Evolutionary conservation across 2,888 invertebrate genomes (phyloP).

Genomic region (Atrina japonica): DNA sequence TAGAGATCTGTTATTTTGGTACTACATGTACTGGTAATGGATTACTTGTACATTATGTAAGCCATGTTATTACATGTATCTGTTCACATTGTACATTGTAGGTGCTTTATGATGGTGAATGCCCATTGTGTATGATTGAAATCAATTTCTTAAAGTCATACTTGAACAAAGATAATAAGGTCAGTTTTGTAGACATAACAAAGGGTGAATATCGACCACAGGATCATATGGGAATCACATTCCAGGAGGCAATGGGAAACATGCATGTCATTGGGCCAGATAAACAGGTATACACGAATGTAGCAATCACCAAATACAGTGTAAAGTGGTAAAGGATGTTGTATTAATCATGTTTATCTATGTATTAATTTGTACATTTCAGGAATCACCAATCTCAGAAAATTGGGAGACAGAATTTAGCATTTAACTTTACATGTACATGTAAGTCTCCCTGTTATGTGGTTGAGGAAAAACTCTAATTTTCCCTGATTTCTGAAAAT

Average conservation of each 20-base stretch:
- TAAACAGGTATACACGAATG: conserved; percentile 51
- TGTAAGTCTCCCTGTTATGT: no score
- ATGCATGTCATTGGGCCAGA: conserved; percentile 52
- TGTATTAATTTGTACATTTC: no score
- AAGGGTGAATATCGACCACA: conserved; percentile 41
- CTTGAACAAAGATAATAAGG: conserved; percentile 24
- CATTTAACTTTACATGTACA: background rate
- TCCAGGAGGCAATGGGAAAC: conserved; percentile 53
- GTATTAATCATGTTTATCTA: no score
- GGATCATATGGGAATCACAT: conserved; percentile 44
- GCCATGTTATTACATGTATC: no score
- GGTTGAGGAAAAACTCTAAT: no score
- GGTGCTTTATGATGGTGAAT: conserved; percentile 55
- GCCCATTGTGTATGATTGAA: conserved; percentile 49
- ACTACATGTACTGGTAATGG: no score
- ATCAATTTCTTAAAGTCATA: conserved; percentile 40
- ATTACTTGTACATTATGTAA: no score
- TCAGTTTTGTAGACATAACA: conserved; percentile 53
- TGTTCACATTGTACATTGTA: conserved; percentile 11
- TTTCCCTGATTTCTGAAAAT: no score
- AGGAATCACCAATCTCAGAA: no score
- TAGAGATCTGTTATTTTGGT: no score
- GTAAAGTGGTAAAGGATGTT: no score
- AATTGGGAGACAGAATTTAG: background rate
- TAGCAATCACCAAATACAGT: no score